A percentile compares a stretch with the other conserved stretches of the same genome.
Conservation (phyloP, 2,113 vertebrate species). For the Hypomesus transpacificus region DNA sequence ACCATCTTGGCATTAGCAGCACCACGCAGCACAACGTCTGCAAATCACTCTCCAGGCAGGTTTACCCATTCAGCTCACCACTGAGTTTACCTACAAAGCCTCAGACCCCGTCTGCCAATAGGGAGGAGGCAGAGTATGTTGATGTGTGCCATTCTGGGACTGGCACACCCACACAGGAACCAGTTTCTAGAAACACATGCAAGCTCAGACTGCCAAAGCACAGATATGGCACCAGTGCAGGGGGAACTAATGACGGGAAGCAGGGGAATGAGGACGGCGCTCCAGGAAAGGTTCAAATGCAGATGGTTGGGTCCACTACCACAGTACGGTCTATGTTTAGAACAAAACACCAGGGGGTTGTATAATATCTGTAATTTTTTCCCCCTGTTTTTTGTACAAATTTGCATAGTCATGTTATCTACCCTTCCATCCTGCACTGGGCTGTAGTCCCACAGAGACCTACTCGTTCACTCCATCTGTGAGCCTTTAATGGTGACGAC, state of each 20-base stretch:
- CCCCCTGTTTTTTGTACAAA: background rate
- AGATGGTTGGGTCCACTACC: conserved; percentile 25
- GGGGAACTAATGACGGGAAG: background rate
- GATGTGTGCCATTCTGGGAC: background rate
- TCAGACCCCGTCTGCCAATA: conserved; percentile 47
- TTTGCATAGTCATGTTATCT: background rate
- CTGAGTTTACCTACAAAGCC: conserved; percentile 46
- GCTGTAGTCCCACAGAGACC: background rate
- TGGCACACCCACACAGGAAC: conserved; percentile 33
- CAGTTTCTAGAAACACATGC: conserved; percentile 31
- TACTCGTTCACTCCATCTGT: conserved; percentile 2
- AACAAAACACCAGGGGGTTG: background rate
- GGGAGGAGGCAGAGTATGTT: conserved; percentile 20
- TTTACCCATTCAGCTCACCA: conserved; percentile 46
- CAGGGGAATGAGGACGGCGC: background rate
- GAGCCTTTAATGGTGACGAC: background rate
- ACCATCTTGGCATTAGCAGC: conserved; percentile 46
- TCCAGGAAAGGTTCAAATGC: conserved; percentile 6
- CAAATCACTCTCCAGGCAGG: conserved; percentile 55
- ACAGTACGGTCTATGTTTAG: conserved; percentile 10
- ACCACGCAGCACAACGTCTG: conserved; percentile 39
- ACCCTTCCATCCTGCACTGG: background rate
- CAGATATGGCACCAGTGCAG: background rate
- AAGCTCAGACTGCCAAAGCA: background rate
- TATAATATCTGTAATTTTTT: background rate